phyloP scores from a whole-genome alignment of 2,797 vertebrate genomes.

The Aphelocoma californica region DNA sequence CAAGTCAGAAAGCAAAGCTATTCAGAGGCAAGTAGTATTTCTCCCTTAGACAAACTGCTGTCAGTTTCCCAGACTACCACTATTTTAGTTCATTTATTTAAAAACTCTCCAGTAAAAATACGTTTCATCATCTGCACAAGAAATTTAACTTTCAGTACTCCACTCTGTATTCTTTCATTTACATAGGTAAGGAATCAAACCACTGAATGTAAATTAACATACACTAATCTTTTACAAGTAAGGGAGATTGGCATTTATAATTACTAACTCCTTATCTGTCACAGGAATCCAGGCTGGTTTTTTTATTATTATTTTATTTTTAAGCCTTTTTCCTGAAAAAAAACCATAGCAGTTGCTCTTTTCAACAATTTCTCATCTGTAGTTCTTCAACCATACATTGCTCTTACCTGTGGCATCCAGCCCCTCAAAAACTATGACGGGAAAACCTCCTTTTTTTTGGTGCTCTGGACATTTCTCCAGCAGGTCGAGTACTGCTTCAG shows the following conservation, averaged over 20 bases:
- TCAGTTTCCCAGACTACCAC: neutral
- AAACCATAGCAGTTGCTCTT: neutral
- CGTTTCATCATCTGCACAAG: neutral
- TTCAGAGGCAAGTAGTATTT: neutral
- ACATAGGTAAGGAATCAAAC: neutral
- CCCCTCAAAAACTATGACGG: slow-evolving; percentile 88
- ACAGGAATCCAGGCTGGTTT: neutral
- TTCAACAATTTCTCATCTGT: too few species aligned
- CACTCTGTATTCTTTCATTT: neutral
- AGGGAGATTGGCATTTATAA: neutral
- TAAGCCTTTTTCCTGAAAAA: neutral
- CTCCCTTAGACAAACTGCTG: neutral
- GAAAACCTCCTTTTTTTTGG: slow-evolving; percentile 77
- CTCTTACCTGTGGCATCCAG: slow-evolving; percentile 92
- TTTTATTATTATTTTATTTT: neutral
- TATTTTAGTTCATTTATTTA: neutral
- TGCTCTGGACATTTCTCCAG: slow-evolving; percentile 71
- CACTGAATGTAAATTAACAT: neutral
- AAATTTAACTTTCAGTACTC: neutral
- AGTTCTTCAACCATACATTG: accelerated
- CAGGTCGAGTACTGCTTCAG: slow-evolving; percentile 77
- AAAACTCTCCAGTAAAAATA: neutral
- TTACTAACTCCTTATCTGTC: neutral
- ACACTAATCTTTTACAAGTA: neutral
- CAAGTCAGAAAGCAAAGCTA: neutral